These are phyloP conservation scores for Leptopilina drosophilae DNA, from an alignment of 2,888 invertebrate genomes.

Conservation along the genomic window DNA sequence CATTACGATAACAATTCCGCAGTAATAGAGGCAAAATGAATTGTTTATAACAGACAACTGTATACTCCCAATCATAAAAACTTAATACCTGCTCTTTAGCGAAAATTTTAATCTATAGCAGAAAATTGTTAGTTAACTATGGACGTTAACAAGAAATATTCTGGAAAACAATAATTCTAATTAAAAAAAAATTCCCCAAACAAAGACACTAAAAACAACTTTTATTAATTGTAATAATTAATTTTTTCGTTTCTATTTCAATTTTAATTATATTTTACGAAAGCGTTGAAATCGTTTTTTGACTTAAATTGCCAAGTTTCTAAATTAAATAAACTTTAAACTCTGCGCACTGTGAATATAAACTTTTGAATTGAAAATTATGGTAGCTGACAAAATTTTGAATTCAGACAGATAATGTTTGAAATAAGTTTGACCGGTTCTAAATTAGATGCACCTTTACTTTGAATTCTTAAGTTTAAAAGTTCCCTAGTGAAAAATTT, in stretches of 20 bases:
- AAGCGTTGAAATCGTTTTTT: neutral
- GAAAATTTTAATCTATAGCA: neutral
- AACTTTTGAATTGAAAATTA: slow-evolving; percentile 31
- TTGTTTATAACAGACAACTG: slow-evolving; percentile 15
- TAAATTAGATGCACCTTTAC: slow-evolving; percentile 12
- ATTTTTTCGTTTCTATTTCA: neutral
- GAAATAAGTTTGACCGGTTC: slow-evolving; percentile 19
- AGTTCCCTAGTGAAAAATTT: slow-evolving; percentile 16
- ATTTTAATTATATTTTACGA: neutral
- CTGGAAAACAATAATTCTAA: no score
- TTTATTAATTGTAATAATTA: neutral
- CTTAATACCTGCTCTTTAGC: neutral
- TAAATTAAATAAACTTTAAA: slow-evolving; percentile 32
- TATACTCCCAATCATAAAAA: slow-evolving; percentile 14
- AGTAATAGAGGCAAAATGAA: slow-evolving; percentile 20
- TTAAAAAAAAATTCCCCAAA: no score
- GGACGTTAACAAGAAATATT: neutral
- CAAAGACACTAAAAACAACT: neutral
- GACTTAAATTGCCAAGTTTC: slow-evolving; percentile 1
- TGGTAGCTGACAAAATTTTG: slow-evolving; percentile 18
- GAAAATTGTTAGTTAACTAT: neutral
- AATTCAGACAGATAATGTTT: slow-evolving; percentile 22
- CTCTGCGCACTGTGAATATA: neutral
- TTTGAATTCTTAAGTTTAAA: slow-evolving; percentile 25
- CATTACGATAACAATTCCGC: slow-evolving; percentile 32